phyloP scores from a whole-genome alignment of 2,888 invertebrate species.

The Acanthosepion esculentum region DNA sequence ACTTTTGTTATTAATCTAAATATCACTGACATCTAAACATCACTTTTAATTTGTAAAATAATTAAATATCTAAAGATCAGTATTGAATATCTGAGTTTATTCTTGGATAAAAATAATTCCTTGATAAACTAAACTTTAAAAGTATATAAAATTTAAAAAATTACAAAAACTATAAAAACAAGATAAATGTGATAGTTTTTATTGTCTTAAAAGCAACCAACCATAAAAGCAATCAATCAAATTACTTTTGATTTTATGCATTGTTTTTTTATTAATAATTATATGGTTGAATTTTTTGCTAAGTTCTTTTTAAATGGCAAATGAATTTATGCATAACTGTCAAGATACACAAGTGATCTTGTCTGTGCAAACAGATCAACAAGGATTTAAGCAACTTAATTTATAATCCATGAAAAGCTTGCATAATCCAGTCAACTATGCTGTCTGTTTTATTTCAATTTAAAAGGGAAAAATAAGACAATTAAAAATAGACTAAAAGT shows the following conservation, averaged over 20 bases:
- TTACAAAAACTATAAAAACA: neutral
- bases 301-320: neutral
- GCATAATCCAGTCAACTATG: neutral
- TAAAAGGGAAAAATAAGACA: neutral
- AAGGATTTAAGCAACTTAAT: neutral
- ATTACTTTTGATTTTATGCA: neutral
- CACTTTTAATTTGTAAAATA: neutral
- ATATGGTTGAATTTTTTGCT: neutral
- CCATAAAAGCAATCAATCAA: neutral
- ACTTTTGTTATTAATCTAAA: neutral
- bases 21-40: neutral
- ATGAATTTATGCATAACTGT: neutral
- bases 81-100: neutral
- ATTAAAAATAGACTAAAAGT: neutral
- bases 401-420: neutral
- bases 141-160: neutral
- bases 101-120: neutral
- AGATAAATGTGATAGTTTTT: neutral
- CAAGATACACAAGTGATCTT: neutral
- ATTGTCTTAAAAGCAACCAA: neutral
- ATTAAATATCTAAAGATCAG: neutral
- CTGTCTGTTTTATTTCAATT: neutral
- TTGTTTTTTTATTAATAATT: neutral
- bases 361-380: neutral
- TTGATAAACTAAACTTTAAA: neutral